A percentile compares a stretch with the other conserved stretches of the same genome.
Conservation (phyloP, 2,797 vertebrate genomes). For the Enoplosus armatus region DNA sequence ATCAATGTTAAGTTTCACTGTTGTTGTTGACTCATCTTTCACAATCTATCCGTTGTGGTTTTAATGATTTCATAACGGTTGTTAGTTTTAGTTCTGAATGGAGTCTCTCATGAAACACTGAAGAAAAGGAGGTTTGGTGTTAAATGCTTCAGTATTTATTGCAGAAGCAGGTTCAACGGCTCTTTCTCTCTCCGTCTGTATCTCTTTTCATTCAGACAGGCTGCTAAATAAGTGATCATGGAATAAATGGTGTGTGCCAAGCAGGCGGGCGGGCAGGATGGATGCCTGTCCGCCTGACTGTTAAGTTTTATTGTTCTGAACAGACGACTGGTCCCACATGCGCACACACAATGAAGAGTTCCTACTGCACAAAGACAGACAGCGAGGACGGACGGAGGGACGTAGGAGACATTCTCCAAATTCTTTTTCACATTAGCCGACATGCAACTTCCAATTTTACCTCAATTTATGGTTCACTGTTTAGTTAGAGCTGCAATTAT, state of each 20-base stretch:
- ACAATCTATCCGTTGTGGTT: neutral
- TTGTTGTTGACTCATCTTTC: neutral
- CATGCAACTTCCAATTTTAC: neutral
- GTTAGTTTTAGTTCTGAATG: too few relatives aligned
- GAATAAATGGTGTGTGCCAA: slow-evolving; percentile 53
- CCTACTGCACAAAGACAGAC: neutral
- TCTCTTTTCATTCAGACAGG: slow-evolving; percentile 27
- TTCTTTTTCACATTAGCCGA: neutral
- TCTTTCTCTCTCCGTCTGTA: neutral
- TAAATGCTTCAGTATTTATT: slow-evolving; percentile 14
- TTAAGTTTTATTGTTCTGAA: slow-evolving; percentile 15
- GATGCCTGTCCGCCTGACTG: slow-evolving; percentile 29
- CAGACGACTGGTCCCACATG: neutral
- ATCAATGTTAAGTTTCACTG: neutral
- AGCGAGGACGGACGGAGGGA: neutral
- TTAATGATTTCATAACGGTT: neutral
- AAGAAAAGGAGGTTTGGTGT: neutral
- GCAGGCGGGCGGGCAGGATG: slow-evolving; percentile 36
- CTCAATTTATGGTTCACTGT: neutral
- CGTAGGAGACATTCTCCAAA: neutral
- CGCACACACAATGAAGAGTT: slow-evolving; percentile 11
- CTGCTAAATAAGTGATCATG: slow-evolving; percentile 65
- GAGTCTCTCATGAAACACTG: neutral
- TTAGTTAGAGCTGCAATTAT: neutral
- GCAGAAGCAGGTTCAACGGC: neutral